Conservation (phyloP, 1,140 invertebrate species). For the Achatina immaculata region DNA sequence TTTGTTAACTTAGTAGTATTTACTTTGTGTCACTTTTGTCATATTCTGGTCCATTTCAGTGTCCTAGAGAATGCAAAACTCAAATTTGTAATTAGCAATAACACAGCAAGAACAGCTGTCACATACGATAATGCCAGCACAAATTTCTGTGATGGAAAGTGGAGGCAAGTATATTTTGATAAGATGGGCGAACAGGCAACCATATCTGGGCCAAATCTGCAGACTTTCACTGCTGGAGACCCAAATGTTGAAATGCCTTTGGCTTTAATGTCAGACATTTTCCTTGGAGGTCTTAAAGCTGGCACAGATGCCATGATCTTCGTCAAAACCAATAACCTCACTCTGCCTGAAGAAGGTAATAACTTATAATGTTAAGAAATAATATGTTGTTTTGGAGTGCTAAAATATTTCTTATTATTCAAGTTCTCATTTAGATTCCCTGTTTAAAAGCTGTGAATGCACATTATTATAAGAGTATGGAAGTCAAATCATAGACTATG, state of each 20-base stretch:
- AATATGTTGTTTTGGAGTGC: no score
- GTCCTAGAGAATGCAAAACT: slow-evolving; percentile 57
- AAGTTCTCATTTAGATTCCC: not conserved
- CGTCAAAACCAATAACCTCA: slow-evolving; percentile 50
- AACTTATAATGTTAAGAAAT: not conserved
- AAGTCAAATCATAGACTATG: no score
- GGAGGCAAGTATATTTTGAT: slow-evolving; percentile 48
- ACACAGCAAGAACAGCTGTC: slow-evolving; percentile 44
- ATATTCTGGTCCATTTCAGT: no score
- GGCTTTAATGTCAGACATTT: slow-evolving; percentile 51
- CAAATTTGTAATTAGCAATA: slow-evolving; percentile 60
- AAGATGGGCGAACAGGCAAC: slow-evolving; percentile 54
- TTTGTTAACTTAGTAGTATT: not conserved
- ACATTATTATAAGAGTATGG: no score
- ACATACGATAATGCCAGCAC: slow-evolving; percentile 46
- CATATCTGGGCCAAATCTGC: slow-evolving; percentile 45
- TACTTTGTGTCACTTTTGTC: no score
- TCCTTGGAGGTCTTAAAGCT: slow-evolving; percentile 58
- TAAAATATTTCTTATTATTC: not conserved
- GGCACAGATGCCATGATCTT: slow-evolving; percentile 50
- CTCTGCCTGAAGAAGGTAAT: slow-evolving; percentile 54
- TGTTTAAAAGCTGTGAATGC: no score
- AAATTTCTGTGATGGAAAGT: slow-evolving; percentile 64
- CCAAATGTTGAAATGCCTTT: slow-evolving; percentile 44
- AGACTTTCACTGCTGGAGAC: slow-evolving; percentile 47